Percentiles rank a stretch among this genome's conserved stretches.
Evolutionary conservation across 2,113 vertebrate genomes (phyloP).

Genomic region (Zosterops lateralis): DNA sequence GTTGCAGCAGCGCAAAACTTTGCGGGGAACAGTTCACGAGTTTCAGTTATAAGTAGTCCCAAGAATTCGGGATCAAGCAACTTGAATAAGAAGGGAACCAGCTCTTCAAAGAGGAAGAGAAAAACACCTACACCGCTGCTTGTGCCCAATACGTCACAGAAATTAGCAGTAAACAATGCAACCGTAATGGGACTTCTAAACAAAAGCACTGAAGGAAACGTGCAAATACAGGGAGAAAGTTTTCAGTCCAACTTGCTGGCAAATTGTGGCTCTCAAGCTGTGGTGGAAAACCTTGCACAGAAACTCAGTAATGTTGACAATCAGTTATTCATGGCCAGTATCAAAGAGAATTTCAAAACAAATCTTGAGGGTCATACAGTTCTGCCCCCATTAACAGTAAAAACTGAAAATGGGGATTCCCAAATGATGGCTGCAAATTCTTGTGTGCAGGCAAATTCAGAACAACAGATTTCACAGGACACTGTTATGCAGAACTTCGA

Average conservation of each 20-base stretch:
- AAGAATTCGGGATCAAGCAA: slow-evolving; percentile 60
- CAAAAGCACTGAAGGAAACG: slow-evolving; percentile 63
- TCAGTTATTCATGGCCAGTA: slow-evolving; percentile 83
- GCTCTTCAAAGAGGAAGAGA: slow-evolving; percentile 77
- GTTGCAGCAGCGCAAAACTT: slow-evolving; percentile 59
- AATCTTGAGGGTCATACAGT: slow-evolving; percentile 55
- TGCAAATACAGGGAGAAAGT: slow-evolving; percentile 53
- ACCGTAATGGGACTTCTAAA: slow-evolving; percentile 56
- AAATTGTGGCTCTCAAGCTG: slow-evolving; percentile 72
- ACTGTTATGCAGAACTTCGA: slow-evolving; percentile 76
- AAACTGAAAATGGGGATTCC: slow-evolving; percentile 78
- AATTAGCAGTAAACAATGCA: slow-evolving; percentile 61
- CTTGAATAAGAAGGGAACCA: slow-evolving; percentile 76
- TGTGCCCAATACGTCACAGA: slow-evolving; percentile 51
- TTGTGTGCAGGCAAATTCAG: slow-evolving; percentile 45
- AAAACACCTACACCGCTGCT: slow-evolving; percentile 65
- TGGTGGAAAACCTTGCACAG: slow-evolving; percentile 75
- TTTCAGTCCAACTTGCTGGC: slow-evolving; percentile 69
- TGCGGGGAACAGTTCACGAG: slow-evolving; percentile 56
- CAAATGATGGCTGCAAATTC: slow-evolving; percentile 68
- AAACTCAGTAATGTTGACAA: slow-evolving; percentile 83
- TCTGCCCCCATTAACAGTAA: slow-evolving; percentile 66
- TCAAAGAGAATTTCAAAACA: slow-evolving; percentile 79
- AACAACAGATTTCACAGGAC: slow-evolving; percentile 69
- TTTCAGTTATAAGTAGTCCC: slow-evolving; percentile 78